phyloP scores from a whole-genome alignment of 2,888 invertebrate genomes.

The Drosophila macrothrix region DNA sequence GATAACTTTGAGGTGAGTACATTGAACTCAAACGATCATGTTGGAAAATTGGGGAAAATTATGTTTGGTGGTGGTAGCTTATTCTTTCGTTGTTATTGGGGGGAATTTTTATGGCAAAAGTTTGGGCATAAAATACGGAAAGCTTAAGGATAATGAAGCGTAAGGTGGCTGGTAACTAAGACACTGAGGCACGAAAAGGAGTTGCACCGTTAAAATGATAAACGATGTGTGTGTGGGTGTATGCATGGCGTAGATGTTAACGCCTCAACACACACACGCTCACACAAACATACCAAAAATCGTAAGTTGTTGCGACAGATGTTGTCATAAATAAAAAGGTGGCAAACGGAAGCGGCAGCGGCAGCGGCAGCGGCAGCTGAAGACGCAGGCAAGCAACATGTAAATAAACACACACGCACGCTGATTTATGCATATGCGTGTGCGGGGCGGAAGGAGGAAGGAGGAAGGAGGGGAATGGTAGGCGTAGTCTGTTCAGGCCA shows the following conservation, averaged over 20 bases:
- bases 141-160: conserved; percentile 48
- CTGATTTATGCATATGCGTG: conserved; percentile 58
- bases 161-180: conserved; percentile 22
- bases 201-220: conserved; percentile 82
- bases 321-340: conserved; percentile 79
- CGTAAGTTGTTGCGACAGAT: conserved; percentile 72
- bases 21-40: not conserved
- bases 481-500: conserved; percentile 72
- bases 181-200: conserved; percentile 45
- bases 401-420: conserved; percentile 65
- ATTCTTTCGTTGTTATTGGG: not conserved
- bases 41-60: not conserved
- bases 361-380: conserved; percentile 40
- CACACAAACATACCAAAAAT: conserved; percentile 14
- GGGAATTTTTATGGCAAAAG: conserved; percentile 42
- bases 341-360: conserved; percentile 44
- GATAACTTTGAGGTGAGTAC: conserved; percentile 34
- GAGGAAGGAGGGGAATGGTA: conserved; percentile 5
- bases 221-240: conserved; percentile 75
- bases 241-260: conserved; percentile 66
- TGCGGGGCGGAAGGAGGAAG: conserved; percentile 6
- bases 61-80: not conserved
- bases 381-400: conserved; percentile 50
- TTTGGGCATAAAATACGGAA: conserved; percentile 54
- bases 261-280: conserved; percentile 54